phyloP scores from a whole-genome alignment of 2,113 vertebrate species.

The Propithecus coquereli region DNA sequence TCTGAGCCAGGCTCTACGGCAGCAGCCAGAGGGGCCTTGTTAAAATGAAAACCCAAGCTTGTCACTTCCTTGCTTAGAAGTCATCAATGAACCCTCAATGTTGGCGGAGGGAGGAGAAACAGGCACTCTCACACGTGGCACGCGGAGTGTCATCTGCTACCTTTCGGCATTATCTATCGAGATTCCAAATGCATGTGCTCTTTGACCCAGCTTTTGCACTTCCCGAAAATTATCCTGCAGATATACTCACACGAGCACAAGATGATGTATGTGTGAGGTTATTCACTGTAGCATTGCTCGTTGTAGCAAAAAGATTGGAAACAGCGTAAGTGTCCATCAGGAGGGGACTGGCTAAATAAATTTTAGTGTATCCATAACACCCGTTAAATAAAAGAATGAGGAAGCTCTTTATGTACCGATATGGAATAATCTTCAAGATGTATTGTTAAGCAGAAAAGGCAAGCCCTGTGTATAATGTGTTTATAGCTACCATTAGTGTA shows the following conservation, averaged over 20 bases:
- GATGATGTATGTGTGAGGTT: slow-evolving; percentile 62
- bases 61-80: slow-evolving; percentile 65
- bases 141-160: neutral
- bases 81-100: slow-evolving; percentile 54
- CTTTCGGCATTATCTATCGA: neutral
- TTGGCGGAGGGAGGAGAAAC: neutral
- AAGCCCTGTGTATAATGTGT: slow-evolving; percentile 34
- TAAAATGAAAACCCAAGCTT: slow-evolving; percentile 71
- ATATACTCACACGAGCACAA: neutral
- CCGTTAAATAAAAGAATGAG: slow-evolving; percentile 64
- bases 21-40: slow-evolving; percentile 61
- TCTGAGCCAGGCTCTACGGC: neutral
- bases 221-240: slow-evolving; percentile 62
- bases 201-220: slow-evolving; percentile 54
- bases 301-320: slow-evolving; percentile 59
- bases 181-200: slow-evolving; percentile 40
- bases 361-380: slow-evolving; percentile 61
- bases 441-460: slow-evolving; percentile 51
- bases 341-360: slow-evolving; percentile 57
- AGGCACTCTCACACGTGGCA: neutral
- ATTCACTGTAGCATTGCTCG: slow-evolving; percentile 47
- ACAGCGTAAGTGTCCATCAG: slow-evolving; percentile 57
- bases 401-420: slow-evolving; percentile 60
- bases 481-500: slow-evolving; percentile 39
- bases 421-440: slow-evolving; percentile 58